Evolutionary conservation across 2,888 invertebrate genomes (phyloP).

Genomic region (Ophion obscuratus): DNA sequence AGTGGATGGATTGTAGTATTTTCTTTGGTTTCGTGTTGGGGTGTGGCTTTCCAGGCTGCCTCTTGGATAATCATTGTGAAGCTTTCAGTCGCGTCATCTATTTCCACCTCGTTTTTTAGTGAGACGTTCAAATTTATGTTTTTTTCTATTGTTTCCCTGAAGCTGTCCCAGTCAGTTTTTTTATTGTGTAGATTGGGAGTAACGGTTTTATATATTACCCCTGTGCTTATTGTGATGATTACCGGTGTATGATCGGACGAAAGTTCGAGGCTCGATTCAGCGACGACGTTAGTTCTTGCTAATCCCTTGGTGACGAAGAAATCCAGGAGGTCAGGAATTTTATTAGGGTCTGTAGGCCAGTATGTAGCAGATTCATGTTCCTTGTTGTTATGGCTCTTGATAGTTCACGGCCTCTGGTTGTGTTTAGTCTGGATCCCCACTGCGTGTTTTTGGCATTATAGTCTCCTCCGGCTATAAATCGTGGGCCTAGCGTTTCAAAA

Average conservation of each 20-base stretch:
- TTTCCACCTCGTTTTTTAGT: conserved; percentile 64
- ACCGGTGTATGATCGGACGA: conserved; percentile 71
- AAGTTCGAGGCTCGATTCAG: conserved; percentile 66
- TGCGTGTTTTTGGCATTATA: conserved; percentile 64
- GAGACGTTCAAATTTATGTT: conserved; percentile 53
- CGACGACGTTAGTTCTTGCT: conserved; percentile 52
- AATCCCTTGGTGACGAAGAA: conserved; percentile 69
- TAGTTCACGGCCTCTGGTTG: conserved; percentile 51
- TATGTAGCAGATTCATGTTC: conserved; percentile 62
- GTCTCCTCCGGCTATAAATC: conserved; percentile 64
- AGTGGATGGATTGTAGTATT: conserved; percentile 12
- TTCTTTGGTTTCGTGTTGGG: conserved; percentile 13
- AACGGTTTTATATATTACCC: conserved; percentile 56
- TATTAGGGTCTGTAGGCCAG: conserved; percentile 71
- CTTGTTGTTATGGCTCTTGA: conserved; percentile 27
- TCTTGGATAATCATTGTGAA: conserved; percentile 59
- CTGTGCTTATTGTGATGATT: conserved; percentile 63
- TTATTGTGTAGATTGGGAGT: conserved; percentile 52
- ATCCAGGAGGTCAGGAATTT: conserved; percentile 72
- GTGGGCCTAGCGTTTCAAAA: conserved; percentile 60
- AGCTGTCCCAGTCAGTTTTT: conserved; percentile 64
- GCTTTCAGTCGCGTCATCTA: conserved; percentile 58
- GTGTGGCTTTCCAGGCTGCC: conserved; percentile 63
- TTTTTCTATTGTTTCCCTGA: conserved; percentile 49
- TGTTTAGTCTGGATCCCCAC: conserved; percentile 68